Evolutionary conservation across 1,140 invertebrate genomes (phyloP).

Genomic region (Batillaria attramentaria): DNA sequence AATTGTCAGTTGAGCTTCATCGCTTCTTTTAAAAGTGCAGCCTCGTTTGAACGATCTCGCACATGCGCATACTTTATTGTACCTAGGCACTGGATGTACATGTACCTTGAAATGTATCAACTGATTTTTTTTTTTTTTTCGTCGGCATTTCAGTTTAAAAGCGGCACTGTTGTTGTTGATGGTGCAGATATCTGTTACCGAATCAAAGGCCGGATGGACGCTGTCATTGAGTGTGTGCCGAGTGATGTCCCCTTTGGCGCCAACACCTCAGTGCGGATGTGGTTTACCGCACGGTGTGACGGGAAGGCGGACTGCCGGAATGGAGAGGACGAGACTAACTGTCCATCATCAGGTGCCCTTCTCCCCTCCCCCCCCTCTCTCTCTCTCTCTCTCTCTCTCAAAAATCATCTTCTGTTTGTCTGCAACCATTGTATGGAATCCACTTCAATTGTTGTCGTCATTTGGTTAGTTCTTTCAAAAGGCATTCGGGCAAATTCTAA

Average conservation of each 20-base stretch:
- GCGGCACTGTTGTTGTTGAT: no score
- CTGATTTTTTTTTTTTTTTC: not conserved
- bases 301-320: conserved; percentile 16
- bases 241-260: not conserved
- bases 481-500: no score
- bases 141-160: no score
- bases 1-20: not conserved
- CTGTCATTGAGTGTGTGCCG: conserved; percentile 15
- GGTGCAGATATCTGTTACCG: conserved; percentile 30
- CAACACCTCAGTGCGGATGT: conserved; percentile 27
- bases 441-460: no score
- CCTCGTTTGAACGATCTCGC: no score
- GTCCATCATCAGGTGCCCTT: no score
- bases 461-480: no score
- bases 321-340: conserved; percentile 25
- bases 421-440: no score
- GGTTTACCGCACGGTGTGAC: conserved; percentile 27
- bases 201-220: not conserved
- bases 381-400: no score
- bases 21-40: not conserved
- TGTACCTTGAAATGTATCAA: not conserved
- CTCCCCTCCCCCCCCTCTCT: no score
- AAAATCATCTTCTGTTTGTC: no score
- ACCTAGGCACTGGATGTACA: not conserved
- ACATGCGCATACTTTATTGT: not conserved